Conservation (phyloP, 2,888 invertebrate species). For the Spicauda simplicius region DNA sequence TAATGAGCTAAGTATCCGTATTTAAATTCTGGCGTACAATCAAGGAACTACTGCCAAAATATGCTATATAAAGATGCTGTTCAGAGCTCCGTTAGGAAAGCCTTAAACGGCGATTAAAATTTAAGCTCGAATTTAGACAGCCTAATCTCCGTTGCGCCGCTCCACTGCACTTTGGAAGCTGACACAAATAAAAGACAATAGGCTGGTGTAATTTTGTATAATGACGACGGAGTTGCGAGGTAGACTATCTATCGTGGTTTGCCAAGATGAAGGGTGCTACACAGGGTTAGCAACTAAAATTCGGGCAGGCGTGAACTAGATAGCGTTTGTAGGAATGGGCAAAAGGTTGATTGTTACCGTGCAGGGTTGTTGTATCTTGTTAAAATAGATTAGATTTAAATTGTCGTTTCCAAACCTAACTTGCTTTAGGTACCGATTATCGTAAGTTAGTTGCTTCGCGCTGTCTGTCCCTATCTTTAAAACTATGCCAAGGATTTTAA, state of each 20-base stretch:
- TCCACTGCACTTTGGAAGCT: conserved; percentile 69
- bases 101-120: conserved; percentile 74
- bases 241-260: conserved; percentile 54
- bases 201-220: conserved; percentile 62
- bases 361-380: too few relatives aligned
- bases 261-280: conserved; percentile 46
- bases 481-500: too few relatives aligned
- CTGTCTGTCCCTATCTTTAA: too few relatives aligned
- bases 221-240: conserved; percentile 50
- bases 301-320: conserved; percentile 23
- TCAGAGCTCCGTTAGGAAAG: conserved; percentile 62
- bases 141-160: conserved; percentile 70
- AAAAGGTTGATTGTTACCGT: conserved; percentile 22
- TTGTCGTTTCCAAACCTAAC: too few relatives aligned
- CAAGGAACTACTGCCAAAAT: conserved; percentile 67
- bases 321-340: conserved; percentile 33
- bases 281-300: conserved; percentile 30
- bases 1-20: conserved; percentile 41
- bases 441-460: too few relatives aligned
- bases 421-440: too few relatives aligned
- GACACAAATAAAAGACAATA: conserved; percentile 65
- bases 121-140: conserved; percentile 78
- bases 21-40: conserved; percentile 57
- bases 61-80: conserved; percentile 62
- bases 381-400: too few relatives aligned